phyloP scores from a whole-genome alignment of 2,113 vertebrate species.

The Pelvicachromis taeniatus region DNA sequence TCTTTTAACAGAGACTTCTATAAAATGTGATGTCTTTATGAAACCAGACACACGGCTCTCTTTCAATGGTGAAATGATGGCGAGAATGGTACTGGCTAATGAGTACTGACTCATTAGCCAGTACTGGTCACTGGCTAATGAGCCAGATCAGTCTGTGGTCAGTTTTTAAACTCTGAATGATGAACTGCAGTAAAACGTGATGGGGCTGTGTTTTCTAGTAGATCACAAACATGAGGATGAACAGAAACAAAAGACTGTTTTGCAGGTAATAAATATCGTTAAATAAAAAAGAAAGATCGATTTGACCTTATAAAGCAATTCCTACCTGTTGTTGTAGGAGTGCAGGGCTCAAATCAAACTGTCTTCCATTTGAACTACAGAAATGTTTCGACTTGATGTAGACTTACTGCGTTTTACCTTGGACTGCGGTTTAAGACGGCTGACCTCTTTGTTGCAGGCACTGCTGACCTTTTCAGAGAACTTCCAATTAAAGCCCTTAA shows the following conservation, averaged over 20 bases:
- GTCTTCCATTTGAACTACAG: not conserved
- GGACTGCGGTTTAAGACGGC: not conserved
- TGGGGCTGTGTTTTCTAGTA: not conserved
- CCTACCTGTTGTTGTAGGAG: not conserved
- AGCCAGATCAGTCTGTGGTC: not conserved
- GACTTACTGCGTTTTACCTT: not conserved
- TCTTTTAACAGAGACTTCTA: not conserved
- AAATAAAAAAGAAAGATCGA: not conserved
- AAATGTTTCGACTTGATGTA: not conserved
- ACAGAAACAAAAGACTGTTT: not conserved
- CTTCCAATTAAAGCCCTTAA: constrained; percentile 11
- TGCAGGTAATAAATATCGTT: not conserved
- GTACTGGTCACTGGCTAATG: not conserved
- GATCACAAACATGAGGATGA: not conserved
- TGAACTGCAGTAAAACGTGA: not conserved
- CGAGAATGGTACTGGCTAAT: not conserved
- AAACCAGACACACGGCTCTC: not conserved
- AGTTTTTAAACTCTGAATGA: not conserved
- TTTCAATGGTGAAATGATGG: not conserved
- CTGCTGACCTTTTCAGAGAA: constrained; percentile 8
- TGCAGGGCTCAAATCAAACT: not conserved
- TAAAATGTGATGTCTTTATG: not conserved
- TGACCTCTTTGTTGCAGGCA: not conserved
- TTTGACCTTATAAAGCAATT: constrained; percentile 6
- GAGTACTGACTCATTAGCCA: no score